Base-by-base conservation (phyloP, 2,888 invertebrate species). In the Drosophila maculinotata region DNA sequence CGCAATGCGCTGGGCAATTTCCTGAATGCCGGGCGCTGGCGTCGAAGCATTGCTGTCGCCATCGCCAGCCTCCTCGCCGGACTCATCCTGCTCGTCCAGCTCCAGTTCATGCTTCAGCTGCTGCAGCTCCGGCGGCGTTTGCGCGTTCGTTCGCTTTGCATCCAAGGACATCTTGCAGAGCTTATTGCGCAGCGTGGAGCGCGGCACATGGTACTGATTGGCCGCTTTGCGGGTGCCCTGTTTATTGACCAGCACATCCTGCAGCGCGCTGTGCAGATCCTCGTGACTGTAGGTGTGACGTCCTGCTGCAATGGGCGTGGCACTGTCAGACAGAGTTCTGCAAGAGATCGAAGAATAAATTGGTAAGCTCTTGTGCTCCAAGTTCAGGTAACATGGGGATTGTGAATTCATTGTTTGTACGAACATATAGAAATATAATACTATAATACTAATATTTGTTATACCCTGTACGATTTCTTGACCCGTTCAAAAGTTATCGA, bases 181-280 rank as follows among this genome's bases (percentile, higher is more conserved):
- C 92, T 99, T 99, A 93, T 98, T 99, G 69, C 99, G 94, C 48
- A 99, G 94, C 23, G 98, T 99, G 75, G 99, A 98, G 74, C 99
- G 94, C 6, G 99, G 99, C 90, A 99, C 98, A 85, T 98, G 98
- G 92, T 99, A 99, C 85, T 98, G 95, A 53, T 97, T 97, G 51
- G 99, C 97, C 7, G 99, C 98, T 62, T 98, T 93, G 41, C 98
- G 93, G 5, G 98, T 98, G 74, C 98, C 98, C 79, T 99, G 93
- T 89, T 97, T 96, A 14, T 98, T 98, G 77, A 96, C 96, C 91
- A 97, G 96, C 90, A 99, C 98, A 92, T 98, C 99, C 64, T 96
- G 94, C 60, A 99, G 94, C n/a, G 99, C 99, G 31, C 96, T 95
- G 89, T 96, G 96, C 36, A 99, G 94, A 92, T 99, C 98, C 86